Base-by-base conservation (phyloP, 2,888 invertebrate species). In the Himalopsyche kuldschensis region DNA sequence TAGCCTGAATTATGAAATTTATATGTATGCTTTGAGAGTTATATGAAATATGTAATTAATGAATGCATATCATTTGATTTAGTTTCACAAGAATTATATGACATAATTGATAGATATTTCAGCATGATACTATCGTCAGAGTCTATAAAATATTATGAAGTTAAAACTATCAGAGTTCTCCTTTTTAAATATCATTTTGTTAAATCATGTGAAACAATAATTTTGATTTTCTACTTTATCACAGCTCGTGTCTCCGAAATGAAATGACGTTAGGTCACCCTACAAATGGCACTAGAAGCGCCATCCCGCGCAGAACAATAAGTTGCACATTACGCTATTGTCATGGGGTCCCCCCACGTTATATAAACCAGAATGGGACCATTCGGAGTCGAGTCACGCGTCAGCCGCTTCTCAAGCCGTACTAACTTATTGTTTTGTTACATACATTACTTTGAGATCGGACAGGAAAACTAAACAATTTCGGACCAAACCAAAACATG, bases 351-450 rank as follows among this genome's bases (percentile, higher is more conserved):
- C 84, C 55, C 84, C 84, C 83, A 63, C 63, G 79, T 78, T 78
- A 77, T 81, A 78, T 78, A 75, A 79, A 79, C 82, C 84, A 77
- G 77, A 81, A 82, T 82, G 84, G 85, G 84, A 75, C 80, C 82
- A 85, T 85, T 81, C 75, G 82, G 63, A 84, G 69, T 46, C 83
- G 46, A 81, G 85, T 84, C 85, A 85, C 85, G 85, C 82, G 82
- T 55, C 55, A 77, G 79, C 55, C 76, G 77, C 63, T 55, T 55
- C 55, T 55, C 55, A 55, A 55, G 55, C 55, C 55, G 80, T 84
- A 80, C 85, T 85, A 85, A 85, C 85, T 85, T 85, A 85, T 85
- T 85, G 85, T 85, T 84, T 82, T 78, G 80, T 81, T 82, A 82
- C 85, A 82, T 84, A 82, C 84, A 85, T 85, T 85, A 85, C 84